Conservation (phyloP, 2,888 invertebrate species). For the Cinara cedri region DNA sequence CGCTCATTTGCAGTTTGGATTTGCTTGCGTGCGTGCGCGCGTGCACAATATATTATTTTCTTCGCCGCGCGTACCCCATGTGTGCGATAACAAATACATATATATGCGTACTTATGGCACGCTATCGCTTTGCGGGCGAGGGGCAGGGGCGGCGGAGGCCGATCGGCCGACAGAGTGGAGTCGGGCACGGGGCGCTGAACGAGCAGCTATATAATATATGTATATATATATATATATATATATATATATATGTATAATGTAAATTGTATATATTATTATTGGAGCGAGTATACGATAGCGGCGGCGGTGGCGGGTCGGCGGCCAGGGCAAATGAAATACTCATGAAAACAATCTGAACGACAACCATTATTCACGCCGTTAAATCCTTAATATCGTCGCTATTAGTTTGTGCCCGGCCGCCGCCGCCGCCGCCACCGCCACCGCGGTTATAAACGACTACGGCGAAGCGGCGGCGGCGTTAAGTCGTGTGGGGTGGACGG, state of each 20-base stretch:
- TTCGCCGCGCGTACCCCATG: constrained; percentile 31
- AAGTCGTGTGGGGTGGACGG: not conserved
- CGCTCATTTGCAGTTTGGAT: not conserved
- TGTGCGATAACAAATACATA: constrained; percentile 39
- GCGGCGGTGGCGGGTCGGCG: not conserved
- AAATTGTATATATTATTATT: constrained; percentile 26
- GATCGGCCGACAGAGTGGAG: not conserved
- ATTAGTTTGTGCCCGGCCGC: constrained; percentile 45
- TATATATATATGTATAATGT: not conserved
- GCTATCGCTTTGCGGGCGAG: not conserved
- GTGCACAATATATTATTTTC: constrained; percentile 34
- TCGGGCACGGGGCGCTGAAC: not conserved
- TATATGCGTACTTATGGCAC: not conserved
- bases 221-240: not conserved
- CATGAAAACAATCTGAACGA: constrained; percentile 56
- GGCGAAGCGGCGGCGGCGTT: not conserved
- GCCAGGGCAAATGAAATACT: constrained; percentile 54
- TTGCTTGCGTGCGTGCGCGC: too few species aligned
- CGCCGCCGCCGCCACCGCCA: not conserved
- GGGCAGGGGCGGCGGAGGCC: not conserved
- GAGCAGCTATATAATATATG: not conserved
- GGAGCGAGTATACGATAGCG: constrained; percentile 31
- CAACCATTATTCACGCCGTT: constrained; percentile 57
- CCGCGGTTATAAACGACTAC: constrained; percentile 26
- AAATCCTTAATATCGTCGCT: constrained; percentile 53